Evolutionary conservation across 1,140 invertebrate genomes (phyloP).

Genomic region (Babylonia areolata): DNA sequence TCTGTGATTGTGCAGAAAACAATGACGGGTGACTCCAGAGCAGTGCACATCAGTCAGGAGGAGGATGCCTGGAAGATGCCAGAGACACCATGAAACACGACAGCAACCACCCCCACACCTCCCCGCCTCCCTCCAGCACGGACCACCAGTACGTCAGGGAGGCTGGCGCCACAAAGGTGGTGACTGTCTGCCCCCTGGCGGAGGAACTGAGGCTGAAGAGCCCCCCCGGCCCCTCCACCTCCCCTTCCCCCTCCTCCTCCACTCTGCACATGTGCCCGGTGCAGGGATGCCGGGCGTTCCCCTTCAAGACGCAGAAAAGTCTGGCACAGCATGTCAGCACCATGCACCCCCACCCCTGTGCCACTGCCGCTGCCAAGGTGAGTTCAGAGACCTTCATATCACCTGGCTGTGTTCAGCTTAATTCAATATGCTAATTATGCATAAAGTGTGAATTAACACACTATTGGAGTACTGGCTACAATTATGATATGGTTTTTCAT

Average conservation of each 20-base stretch:
- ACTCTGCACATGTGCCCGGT: neutral
- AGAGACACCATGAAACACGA: neutral
- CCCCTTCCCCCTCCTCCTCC: neutral
- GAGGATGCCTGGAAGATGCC: neutral
- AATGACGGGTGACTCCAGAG: too few species aligned
- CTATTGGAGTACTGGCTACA: neutral
- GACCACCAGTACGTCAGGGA: neutral
- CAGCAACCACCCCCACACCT: neutral
- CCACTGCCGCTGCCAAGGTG: neutral
- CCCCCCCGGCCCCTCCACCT: too few species aligned
- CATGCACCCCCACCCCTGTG: neutral
- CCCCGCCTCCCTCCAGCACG: neutral
- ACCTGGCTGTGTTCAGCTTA: too few species aligned
- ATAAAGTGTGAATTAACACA: too few species aligned
- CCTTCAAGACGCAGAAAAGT: neutral
- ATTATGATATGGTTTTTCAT: too few species aligned
- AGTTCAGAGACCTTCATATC: neutral
- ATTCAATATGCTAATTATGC: neutral
- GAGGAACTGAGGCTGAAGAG: conserved; percentile 19
- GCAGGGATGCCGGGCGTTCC: neutral
- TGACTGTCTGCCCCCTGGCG: neutral
- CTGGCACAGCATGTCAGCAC: conserved; percentile 2
- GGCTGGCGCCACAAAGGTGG: neutral
- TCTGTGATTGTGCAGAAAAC: too few species aligned
- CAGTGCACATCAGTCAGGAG: too few species aligned